Evolutionary conservation across 2,888 invertebrate genomes (phyloP), one percentile per base, ranked within the genome.

Genomic region (Pheosia tremula): DNA sequence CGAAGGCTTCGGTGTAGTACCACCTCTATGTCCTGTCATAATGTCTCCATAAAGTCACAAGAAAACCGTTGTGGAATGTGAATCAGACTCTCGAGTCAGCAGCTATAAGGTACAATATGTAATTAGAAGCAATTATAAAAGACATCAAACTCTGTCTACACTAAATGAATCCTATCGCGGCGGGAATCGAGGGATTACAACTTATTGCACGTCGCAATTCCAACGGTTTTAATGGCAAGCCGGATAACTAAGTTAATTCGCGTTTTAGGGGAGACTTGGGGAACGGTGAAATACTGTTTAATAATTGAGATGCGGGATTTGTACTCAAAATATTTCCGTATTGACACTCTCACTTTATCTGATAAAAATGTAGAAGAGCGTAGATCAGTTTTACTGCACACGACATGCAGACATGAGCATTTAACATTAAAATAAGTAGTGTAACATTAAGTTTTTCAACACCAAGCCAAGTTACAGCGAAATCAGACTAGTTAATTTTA

Each of bases 201-300:
- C 63, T 74, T 76, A 77, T 71, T 80, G 74, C 75, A 61, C 61
- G 58, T 58, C 66, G 71, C 74, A 71, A 73, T 77, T 77, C 67
- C 66, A 52, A 61, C 39, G 59, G 62, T 58, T 64, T 72, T 68
- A 66, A 66, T 65, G 72, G 71, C 71, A 63, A 56, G 59, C 57
- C 41, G 64, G 65, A 72, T 76, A 76, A 79, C 71, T 74, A 62
- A 58, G 62, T 77, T 72, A 73, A 66, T 43, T 57, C 60, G 54
- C 53, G 60, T 64, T 68, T 64, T 68, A 57, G 56, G 65, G 64
- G 63, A 62, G 63, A 57, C 37, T 41, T 47, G 52, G 56, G 58
- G 56, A 62, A 56, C 62, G 50, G 57, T 65, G 62, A 63, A 68
- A 66, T 62, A 64, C 67, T 61, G 53, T 64, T 66, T 60, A 58